Conservation (phyloP, 2,113 vertebrate genomes). For the Tupaia tana region DNA sequence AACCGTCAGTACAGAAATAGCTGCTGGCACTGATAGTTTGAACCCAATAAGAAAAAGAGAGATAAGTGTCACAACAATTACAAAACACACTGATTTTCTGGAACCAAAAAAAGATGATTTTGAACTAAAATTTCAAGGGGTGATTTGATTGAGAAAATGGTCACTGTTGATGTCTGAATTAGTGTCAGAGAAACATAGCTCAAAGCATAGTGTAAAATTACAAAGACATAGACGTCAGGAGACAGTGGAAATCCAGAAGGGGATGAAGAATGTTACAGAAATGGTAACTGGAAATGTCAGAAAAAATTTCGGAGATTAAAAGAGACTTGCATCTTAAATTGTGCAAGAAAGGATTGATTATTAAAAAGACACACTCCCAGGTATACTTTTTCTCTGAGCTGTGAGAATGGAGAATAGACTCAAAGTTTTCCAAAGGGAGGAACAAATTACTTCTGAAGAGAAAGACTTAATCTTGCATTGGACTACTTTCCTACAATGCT, state of each 20-base stretch:
- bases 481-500: background rate
- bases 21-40: background rate
- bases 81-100: background rate
- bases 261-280: background rate
- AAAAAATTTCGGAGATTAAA: background rate
- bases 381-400: background rate
- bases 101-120: background rate
- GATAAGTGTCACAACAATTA: background rate
- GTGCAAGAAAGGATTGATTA: background rate
- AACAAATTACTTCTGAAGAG: background rate
- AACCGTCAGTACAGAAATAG: conserved; percentile 5
- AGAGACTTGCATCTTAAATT: background rate
- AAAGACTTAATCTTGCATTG: background rate
- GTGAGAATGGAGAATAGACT: background rate
- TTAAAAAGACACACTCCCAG: background rate
- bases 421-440: background rate
- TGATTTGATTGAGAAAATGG: background rate
- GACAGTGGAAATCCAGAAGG: background rate
- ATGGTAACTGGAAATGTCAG: background rate
- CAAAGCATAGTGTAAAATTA: background rate
- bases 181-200: background rate
- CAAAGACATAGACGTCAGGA: background rate
- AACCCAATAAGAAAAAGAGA: background rate
- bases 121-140: conserved; percentile 32
- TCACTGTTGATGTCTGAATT: background rate